A percentile compares a stretch with the other conserved stretches of the same genome.
Evolutionary conservation across 2,888 invertebrate genomes (phyloP).

Genomic region (Pheosia tremula): DNA sequence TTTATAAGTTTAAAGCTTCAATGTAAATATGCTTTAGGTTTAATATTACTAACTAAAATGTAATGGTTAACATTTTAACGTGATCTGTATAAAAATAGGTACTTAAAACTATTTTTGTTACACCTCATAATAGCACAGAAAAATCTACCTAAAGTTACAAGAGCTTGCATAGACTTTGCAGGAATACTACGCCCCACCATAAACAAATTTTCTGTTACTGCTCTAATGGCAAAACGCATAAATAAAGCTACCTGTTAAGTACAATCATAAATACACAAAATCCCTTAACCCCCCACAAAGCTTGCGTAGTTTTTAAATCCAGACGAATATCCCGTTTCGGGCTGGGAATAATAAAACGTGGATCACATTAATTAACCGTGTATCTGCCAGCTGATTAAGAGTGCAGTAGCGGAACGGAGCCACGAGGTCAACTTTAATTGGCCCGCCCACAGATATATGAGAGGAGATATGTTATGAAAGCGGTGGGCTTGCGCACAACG

Average conservation of each 20-base stretch:
- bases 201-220: no score
- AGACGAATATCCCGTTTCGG: slow-evolving; percentile 55
- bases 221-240: not conserved
- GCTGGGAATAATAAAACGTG: slow-evolving; percentile 69
- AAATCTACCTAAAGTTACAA: no score
- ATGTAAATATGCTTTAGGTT: not conserved
- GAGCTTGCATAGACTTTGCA: no score
- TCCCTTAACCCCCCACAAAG: slow-evolving; percentile 8
- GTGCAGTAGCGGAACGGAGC: slow-evolving; percentile 73
- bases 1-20: not conserved
- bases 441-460: no score
- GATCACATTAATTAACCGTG: slow-evolving; percentile 80
- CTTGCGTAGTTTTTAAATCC: slow-evolving; percentile 36
- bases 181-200: no score
- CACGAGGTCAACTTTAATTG: slow-evolving; percentile 80
- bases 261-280: slow-evolving; percentile 7
- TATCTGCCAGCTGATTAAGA: slow-evolving; percentile 80
- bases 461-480: no score
- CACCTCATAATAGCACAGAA: no score
- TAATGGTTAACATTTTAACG: no score
- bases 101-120: no score
- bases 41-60: no score
- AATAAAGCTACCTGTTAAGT: slow-evolving; percentile 7
- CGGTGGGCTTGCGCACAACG: no score
- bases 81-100: no score